Base-by-base conservation (phyloP, 2,888 invertebrate genomes). In the Alloplasta piceator region DNA sequence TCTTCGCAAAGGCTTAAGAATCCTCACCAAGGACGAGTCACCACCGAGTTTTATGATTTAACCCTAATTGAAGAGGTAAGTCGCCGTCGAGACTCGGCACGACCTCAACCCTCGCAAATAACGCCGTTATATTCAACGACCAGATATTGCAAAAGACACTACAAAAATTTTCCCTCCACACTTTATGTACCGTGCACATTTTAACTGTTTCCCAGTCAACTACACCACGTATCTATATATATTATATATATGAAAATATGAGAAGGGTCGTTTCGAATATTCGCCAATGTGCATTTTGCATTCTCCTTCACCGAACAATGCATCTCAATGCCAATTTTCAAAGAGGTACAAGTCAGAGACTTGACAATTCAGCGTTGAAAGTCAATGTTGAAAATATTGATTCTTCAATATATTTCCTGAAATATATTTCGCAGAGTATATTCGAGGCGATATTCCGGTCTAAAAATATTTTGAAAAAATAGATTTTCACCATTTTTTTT, bases 51-150 rank as follows among this genome's bases (percentile, higher is more conserved):
- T 90, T 89, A 90, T 84, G 89, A 89, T 91, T 90, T 91, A 90
- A 91, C 90, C 90, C 90, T 88, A 89, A 91, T 91, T 90, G 89
- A 89, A 90, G 89, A 91, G 90, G 89, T 89, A 89, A 85, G 78
- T 60, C 72, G 56, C 67, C 26, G 60, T 14, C 52, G 52, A 39
- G 72, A 26, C 55, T 48, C 60, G 43, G 64, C 64, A 67, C 82
- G 84, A 72, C 76, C 80, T 63, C 64, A 75, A 73, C 78, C 83
- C 74, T 82, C 75, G 83, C 83, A 78, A 73, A 26, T 26, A 78
- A 83, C 81, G 74, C 84, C 79, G 84, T 84, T 82, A 85, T 64
- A 82, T 83, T 74, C 66, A 76, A 56, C 73, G 46, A 73, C 56
- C 5, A 14, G 14, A 14, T 68, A 46, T 56, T 61, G 61, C 82